Evolutionary conservation across 2,797 vertebrate species (phyloP).

Genomic region (Myotis planiceps): DNA sequence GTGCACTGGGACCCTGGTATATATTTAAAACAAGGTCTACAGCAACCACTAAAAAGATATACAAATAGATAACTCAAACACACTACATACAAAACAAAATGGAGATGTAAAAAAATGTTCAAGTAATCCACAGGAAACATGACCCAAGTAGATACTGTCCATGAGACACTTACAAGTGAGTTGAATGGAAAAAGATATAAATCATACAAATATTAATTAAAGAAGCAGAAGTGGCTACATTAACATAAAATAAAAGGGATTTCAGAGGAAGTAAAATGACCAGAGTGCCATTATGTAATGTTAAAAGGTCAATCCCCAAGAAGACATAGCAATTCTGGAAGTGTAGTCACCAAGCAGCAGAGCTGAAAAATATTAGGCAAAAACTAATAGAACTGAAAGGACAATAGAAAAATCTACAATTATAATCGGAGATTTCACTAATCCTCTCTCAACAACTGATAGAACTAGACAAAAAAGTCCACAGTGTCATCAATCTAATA

Average conservation of each 20-base stretch:
- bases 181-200: not conserved
- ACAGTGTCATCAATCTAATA: not conserved
- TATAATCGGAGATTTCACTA: not conserved
- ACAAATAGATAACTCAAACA: not conserved
- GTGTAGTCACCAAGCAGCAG: not conserved
- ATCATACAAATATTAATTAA: not conserved
- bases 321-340: not conserved
- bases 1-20: no score
- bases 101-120: not conserved
- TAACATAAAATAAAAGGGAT: not conserved
- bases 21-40: not conserved
- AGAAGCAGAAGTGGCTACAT: not conserved
- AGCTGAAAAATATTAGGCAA: conserved; percentile 11
- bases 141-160: not conserved
- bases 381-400: not conserved
- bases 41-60: not conserved
- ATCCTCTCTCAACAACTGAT: not conserved
- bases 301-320: not conserved
- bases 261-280: not conserved
- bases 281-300: not conserved
- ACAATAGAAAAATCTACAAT: not conserved
- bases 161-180: not conserved
- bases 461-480: not conserved
- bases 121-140: not conserved
- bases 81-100: not conserved